Evolutionary conservation across 1,140 invertebrate species (phyloP).

Genomic region (Aphis gossypii): DNA sequence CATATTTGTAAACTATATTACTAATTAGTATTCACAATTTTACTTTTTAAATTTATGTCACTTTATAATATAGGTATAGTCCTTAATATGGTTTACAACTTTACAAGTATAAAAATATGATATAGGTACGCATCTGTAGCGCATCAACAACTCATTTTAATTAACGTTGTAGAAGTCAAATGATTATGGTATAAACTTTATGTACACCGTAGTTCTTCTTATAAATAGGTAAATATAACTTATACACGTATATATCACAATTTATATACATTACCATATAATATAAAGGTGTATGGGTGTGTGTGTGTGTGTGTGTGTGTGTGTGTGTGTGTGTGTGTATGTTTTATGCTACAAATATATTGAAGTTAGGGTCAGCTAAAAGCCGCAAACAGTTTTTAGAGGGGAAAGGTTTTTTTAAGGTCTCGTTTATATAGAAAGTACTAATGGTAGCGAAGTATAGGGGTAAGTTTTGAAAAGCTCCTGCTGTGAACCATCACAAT

Average conservation of each 20-base stretch:
- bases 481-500: conserved; percentile 26
- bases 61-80: neutral
- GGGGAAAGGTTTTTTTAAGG: neutral
- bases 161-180: conserved; percentile 23
- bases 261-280: neutral
- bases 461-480: conserved; percentile 39
- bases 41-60: neutral
- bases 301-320: neutral
- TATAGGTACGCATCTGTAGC: neutral
- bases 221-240: neutral
- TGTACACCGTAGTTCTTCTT: neutral
- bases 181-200: neutral
- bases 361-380: conserved; percentile 16
- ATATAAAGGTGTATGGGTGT: neutral
- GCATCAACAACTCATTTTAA: neutral
- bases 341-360: conserved; percentile 62
- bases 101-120: neutral
- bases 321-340: conserved; percentile 61
- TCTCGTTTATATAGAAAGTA: neutral
- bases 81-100: neutral
- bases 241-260: neutral
- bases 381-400: conserved; percentile 31
- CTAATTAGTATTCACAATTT: neutral
- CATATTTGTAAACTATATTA: neutral
- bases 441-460: conserved; percentile 43